Conservation (phyloP, 1,140 invertebrate genomes). For the Pseudomyrmex gracilis region DNA sequence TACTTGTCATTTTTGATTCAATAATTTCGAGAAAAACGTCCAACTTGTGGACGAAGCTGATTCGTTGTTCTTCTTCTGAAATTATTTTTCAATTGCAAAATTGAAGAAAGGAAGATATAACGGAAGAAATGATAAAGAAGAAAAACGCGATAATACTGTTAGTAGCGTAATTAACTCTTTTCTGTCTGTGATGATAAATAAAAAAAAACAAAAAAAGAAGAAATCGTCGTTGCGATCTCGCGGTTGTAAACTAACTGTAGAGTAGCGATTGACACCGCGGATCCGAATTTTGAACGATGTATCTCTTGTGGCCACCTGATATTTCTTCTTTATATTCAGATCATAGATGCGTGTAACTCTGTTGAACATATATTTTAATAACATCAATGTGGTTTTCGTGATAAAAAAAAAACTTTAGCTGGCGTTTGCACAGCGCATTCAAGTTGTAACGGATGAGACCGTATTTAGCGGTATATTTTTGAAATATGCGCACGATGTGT, state of each 20-base stretch:
- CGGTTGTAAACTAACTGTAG: conserved; percentile 31
- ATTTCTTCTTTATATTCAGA: conserved; percentile 58
- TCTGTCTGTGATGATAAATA: conserved; percentile 70
- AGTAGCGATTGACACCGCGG: conserved; percentile 26
- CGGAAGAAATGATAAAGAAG: conserved; percentile 8
- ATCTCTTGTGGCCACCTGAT: conserved; percentile 44
- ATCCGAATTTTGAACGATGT: conserved; percentile 37
- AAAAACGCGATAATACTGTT: neutral
- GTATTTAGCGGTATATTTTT: conserved; percentile 51
- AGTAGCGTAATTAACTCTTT: conserved; percentile 63
- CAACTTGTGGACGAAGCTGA: neutral
- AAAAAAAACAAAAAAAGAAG: conserved; percentile 23
- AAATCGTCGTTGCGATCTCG: conserved; percentile 26
- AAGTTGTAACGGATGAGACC: conserved; percentile 11
- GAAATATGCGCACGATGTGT: conserved; percentile 36
- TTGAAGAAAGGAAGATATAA: neutral
- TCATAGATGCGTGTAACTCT: conserved; percentile 53
- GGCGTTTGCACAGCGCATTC: conserved; percentile 16
- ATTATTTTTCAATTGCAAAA: conserved; percentile 12
- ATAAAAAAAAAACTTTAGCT: conserved; percentile 3
- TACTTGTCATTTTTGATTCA: neutral
- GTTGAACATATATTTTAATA: conserved; percentile 59
- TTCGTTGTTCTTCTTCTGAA: conserved; percentile 13
- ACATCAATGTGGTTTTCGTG: conserved; percentile 38
- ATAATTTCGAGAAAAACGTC: neutral